Base-by-base conservation (phyloP, 2,888 invertebrate genomes). In the Rhamnusium bicolor region DNA sequence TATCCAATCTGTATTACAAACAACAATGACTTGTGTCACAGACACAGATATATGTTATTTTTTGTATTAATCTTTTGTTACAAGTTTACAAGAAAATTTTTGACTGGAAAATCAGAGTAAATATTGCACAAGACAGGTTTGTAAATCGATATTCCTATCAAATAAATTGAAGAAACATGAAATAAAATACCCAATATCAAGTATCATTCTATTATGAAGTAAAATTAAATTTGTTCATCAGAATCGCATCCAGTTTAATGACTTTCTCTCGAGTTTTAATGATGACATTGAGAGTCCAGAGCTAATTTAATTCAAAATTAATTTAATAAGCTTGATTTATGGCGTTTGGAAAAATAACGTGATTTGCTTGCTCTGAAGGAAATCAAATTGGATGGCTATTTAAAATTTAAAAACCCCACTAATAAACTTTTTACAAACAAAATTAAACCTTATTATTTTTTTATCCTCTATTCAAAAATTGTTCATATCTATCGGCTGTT, bases 321-420 rank as follows among this genome's bases (percentile, higher is more conserved):
- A 56, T 56, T 56, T 29, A 56, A 56, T 56, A 29, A 29, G 56
- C 24, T 29, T 56, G 56, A 56, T 56, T 56, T 56, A 56, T 56
- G 16, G 29, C 56, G 24, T 56, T 56, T 56, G 16, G n/a, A 29
- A 27, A 24, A 40, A 40, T 40, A 40, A 40, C 3, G 12, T 40
- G 40, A 40, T 40, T 40, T 40, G 40, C 40, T 40, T n/a, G 40
- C 40, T 40, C 40, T 40, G 40, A 40, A 40, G 1, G 40, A 40
- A 24, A 40, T 12, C 12, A 40, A 40, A 40, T 40, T 40, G n/a
- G 40, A 40, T 40, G 40, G 1, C 12, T 40, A n/a, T 40, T 10
- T 40, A n/a, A 40, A 40, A 40, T 40, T 40, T 1, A 12, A 32
- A 12, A n/a, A n/a, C n/a, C n/a, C n/a, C n/a, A n/a, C n/a, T n/a